Percentiles rank a stretch among this genome's conserved stretches.
These are phyloP conservation scores for Neocrepidodera transversa DNA, from an alignment of 2,888 invertebrate genomes.

Conservation along the genomic window DNA sequence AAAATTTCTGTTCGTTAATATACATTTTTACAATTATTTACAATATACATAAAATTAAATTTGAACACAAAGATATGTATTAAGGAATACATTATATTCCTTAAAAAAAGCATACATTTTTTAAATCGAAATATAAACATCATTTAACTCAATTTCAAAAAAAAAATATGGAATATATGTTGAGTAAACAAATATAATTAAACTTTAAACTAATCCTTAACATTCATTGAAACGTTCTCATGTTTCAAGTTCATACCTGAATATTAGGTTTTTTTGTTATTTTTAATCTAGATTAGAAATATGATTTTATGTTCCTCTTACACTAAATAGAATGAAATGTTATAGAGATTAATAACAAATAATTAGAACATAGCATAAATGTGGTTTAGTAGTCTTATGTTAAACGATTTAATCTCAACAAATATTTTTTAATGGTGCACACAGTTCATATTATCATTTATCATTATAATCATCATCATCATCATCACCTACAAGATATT, in stretches of 20 bases:
- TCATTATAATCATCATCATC: conserved; percentile 11
- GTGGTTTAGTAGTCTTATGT: conserved; percentile 44
- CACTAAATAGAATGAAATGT: too few relatives aligned
- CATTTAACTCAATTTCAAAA: too few relatives aligned
- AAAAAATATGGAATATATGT: too few relatives aligned
- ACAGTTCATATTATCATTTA: conserved; percentile 48
- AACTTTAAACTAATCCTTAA: too few relatives aligned
- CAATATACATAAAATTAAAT: conserved; percentile 20
- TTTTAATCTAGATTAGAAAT: too few relatives aligned
- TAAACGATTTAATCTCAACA: conserved; percentile 57
- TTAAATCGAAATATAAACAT: too few relatives aligned
- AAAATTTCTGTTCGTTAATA: conserved; percentile 1
- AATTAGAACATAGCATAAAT: conserved; percentile 39
- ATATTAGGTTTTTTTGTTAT: too few relatives aligned
- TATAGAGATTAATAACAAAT: too few relatives aligned
- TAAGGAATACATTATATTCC: background rate
- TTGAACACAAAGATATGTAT: background rate
- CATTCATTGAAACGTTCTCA: too few relatives aligned
- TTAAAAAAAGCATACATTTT: conserved; percentile 14
- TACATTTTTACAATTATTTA: conserved; percentile 28
- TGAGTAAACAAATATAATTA: too few relatives aligned
- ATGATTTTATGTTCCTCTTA: too few relatives aligned
- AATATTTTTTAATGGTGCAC: conserved; percentile 52
- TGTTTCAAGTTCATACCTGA: too few relatives aligned
- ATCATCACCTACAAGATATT: conserved; percentile 48